Percentiles rank a stretch among this genome's conserved stretches.
Evolutionary conservation across 2,888 invertebrate species (phyloP).

Genomic region (Pelosia muscerda): DNA sequence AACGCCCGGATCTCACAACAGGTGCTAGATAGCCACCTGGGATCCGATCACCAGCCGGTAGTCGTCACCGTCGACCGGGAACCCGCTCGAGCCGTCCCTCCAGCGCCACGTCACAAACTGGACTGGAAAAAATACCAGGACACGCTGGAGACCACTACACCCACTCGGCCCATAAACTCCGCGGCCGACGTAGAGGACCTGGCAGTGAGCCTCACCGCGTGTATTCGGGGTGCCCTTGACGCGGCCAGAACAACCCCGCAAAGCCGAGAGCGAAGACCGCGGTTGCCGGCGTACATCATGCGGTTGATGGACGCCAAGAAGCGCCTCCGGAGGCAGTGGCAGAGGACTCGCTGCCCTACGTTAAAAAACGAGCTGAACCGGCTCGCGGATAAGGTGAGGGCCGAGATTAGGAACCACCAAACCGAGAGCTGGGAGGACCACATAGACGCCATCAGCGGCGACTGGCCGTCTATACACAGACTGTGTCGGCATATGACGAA

Average conservation of each 20-base stretch:
- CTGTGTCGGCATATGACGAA: not conserved
- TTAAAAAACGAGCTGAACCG: conserved; percentile 6
- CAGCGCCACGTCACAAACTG: no score
- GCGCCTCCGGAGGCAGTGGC: conserved; percentile 1
- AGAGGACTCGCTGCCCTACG: conserved; percentile 8
- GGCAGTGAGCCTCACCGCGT: no score
- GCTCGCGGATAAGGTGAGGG: conserved; percentile 1
- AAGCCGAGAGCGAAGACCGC: not conserved
- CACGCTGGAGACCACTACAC: no score
- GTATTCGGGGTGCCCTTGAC: no score
- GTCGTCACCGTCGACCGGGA: no score
- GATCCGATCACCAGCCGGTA: no score
- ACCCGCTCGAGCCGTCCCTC: no score
- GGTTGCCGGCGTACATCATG: not conserved
- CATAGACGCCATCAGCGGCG: not conserved
- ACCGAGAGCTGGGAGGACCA: conserved; percentile 7
- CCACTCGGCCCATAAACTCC: no score
- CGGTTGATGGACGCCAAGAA: not conserved
- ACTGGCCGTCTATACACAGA: conserved; percentile 11
- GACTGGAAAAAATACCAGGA: no score
- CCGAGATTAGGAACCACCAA: not conserved
- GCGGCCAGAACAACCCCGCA: not conserved
- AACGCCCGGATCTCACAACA: no score
- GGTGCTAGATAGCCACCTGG: no score
- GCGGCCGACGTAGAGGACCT: no score